These are phyloP conservation scores for Formica aserva DNA, from an alignment of 2,888 invertebrate species.

Conservation along the genomic window DNA sequence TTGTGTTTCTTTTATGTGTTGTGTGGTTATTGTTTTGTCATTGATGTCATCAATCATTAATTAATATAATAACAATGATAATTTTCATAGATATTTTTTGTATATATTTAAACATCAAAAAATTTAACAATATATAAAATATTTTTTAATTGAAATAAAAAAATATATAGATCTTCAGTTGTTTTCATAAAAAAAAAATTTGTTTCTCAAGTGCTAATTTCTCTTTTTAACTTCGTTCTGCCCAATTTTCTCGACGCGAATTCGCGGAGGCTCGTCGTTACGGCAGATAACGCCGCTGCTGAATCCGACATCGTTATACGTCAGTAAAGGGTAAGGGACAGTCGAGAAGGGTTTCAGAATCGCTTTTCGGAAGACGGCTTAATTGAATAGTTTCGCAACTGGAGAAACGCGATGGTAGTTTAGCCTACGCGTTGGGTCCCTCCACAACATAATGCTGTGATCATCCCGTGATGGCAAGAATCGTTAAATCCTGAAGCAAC, in stretches of 20 bases:
- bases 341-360: constrained; percentile 34
- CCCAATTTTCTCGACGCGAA: constrained; percentile 26
- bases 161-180: not conserved
- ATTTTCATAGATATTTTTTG: not conserved
- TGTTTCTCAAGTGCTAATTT: not conserved
- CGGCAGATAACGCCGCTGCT: constrained; percentile 47
- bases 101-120: not conserved
- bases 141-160: not conserved
- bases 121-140: not conserved
- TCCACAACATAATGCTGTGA: constrained; percentile 47
- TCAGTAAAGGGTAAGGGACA: constrained; percentile 23
- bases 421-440: constrained; percentile 41
- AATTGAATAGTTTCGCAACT: constrained; percentile 69
- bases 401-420: constrained; percentile 59
- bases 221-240: constrained; percentile 5
- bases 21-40: not conserved
- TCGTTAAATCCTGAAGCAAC: not conserved
- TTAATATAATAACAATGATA: not conserved
- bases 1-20: not conserved
- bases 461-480: not conserved
- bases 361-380: constrained; percentile 54
- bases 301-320: constrained; percentile 37
- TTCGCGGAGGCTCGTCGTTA: constrained; percentile 28
- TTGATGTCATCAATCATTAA: not conserved
- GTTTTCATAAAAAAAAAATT: not conserved